These are phyloP conservation scores for Otocyon megalotis DNA, from an alignment of 2,113 vertebrate species.

Conservation along the genomic window DNA sequence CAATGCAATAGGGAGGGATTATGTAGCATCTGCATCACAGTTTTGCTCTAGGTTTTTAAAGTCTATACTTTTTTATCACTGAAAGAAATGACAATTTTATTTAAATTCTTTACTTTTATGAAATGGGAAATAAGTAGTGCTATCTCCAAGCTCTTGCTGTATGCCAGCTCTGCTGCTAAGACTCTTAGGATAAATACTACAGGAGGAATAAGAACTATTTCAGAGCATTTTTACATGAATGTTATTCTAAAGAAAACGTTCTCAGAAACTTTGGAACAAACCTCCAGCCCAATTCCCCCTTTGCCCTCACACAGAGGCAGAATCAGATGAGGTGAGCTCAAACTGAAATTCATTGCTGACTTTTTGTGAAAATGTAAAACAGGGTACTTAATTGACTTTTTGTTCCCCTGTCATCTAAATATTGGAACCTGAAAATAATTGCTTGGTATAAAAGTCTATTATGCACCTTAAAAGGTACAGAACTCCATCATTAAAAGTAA, in stretches of 20 bases:
- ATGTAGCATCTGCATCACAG: not conserved
- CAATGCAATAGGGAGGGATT: not conserved
- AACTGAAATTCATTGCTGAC: not conserved
- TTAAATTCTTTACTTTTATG: not conserved
- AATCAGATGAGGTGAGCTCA: not conserved
- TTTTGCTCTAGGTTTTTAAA: not conserved
- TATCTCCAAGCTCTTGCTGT: no score
- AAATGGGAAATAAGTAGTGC: no score
- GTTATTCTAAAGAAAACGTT: not conserved
- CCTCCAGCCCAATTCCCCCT: not conserved
- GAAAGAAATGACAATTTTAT: not conserved
- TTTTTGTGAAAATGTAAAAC: not conserved
- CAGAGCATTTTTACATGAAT: constrained; percentile 30
- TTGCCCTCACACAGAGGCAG: not conserved
- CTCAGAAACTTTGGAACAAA: not conserved
- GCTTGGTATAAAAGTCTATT: not conserved
- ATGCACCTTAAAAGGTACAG: not conserved
- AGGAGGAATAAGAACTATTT: not conserved
- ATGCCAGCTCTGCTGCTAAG: not conserved
- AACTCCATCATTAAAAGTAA: not conserved
- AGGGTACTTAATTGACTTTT: not conserved
- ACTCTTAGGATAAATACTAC: not conserved
- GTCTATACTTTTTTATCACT: not conserved
- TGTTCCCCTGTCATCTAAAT: not conserved
- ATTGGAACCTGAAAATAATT: not conserved